A percentile compares a stretch with the other conserved stretches of the same genome.
phyloP scores from a whole-genome alignment of 2,888 invertebrate genomes.

The Opisthograptis luteolata region DNA sequence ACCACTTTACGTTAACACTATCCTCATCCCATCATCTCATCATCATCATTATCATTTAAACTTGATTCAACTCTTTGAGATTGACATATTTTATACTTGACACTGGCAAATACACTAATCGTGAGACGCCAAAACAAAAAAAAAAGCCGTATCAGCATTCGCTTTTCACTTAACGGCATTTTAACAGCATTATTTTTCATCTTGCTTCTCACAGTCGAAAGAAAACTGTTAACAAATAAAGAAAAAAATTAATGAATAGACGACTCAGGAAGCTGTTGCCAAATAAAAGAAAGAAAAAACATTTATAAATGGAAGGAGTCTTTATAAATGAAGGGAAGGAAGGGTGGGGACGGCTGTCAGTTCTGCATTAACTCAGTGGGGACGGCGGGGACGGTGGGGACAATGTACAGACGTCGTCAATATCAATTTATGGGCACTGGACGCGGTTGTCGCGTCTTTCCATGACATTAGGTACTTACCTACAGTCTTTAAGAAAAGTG shows the following conservation, averaged over 20 bases:
- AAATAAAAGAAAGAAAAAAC: slow-evolving; percentile 25
- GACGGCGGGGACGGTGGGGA: slow-evolving; percentile 17
- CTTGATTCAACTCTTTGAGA: too few species aligned
- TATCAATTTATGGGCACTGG: slow-evolving; percentile 55
- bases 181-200: slow-evolving; percentile 18
- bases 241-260: slow-evolving; percentile 15
- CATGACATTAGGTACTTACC: slow-evolving; percentile 54
- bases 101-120: too few species aligned
- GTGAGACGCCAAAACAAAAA: too few species aligned
- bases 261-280: slow-evolving; percentile 9
- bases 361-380: slow-evolving; percentile 50
- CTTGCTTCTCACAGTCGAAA: slow-evolving; percentile 1
- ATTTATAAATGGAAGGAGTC: slow-evolving; percentile 36
- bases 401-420: slow-evolving; percentile 63
- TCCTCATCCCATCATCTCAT: too few species aligned
- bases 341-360: slow-evolving; percentile 47
- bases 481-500: slow-evolving; percentile 37
- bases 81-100: too few species aligned
- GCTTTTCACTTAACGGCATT: slow-evolving; percentile 29
- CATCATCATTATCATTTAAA: too few species aligned
- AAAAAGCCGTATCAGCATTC: slow-evolving; percentile 9
- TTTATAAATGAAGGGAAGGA: slow-evolving; percentile 20
- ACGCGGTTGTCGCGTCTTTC: slow-evolving; percentile 48
- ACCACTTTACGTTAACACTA: too few species aligned
- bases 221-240: slow-evolving; percentile 12